phyloP scores from a whole-genome alignment of 2,888 invertebrate genomes.

The Hipparchia sbordonii region DNA sequence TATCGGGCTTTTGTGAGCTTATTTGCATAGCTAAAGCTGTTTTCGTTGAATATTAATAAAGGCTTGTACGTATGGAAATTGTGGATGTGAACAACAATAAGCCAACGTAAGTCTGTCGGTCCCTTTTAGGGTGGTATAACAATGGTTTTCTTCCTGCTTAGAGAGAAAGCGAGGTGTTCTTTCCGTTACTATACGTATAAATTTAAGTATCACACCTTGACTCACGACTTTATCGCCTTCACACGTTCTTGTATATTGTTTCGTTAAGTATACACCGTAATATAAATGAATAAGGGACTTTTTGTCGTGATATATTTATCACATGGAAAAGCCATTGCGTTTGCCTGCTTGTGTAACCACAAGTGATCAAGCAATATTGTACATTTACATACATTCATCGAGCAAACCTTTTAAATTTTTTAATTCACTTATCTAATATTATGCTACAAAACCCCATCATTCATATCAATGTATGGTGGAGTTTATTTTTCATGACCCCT shows the following conservation, averaged over 20 bases:
- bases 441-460: too few species aligned
- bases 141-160: conserved; percentile 9
- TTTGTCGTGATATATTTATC: neutral
- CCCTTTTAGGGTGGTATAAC: conserved; percentile 19
- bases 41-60: conserved; percentile 56
- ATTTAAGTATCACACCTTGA: conserved; percentile 18
- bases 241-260: conserved; percentile 19
- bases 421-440: too few species aligned
- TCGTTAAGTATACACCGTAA: conserved; percentile 2
- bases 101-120: conserved; percentile 10
- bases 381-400: neutral
- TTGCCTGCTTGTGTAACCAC: neutral
- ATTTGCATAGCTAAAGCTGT: conserved; percentile 45
- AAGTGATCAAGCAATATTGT: neutral
- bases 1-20: conserved; percentile 43
- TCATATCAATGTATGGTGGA: too few species aligned
- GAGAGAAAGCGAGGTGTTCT: conserved; percentile 20
- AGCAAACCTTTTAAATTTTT: neutral
- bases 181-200: conserved; percentile 7
- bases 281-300: conserved; percentile 11
- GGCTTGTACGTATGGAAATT: conserved; percentile 49
- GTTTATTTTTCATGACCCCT: too few species aligned
- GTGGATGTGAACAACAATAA: conserved; percentile 21
- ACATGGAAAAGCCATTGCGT: conserved; percentile 2
- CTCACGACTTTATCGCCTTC: conserved; percentile 12